These are phyloP conservation scores for Burhinus bistriatus DNA, from an alignment of 2,113 vertebrate species.

Conservation along the genomic window DNA sequence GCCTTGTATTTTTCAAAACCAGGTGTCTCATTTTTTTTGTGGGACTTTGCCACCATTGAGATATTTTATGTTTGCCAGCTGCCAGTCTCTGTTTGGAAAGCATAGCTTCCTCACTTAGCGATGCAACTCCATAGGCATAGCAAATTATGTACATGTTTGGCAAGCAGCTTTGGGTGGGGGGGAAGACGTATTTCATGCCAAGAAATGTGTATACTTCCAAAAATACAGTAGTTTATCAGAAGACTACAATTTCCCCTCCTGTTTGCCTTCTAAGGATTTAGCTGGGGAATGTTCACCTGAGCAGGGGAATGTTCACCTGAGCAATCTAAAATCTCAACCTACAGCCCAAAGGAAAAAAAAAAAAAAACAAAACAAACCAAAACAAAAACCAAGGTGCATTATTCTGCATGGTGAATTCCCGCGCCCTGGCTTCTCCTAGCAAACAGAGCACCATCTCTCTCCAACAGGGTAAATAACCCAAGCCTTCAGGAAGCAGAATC, in stretches of 20 bases:
- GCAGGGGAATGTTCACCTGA: conserved; percentile 22
- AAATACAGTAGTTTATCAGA: conserved; percentile 2
- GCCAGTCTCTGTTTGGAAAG: conserved; percentile 53
- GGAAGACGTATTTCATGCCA: not conserved
- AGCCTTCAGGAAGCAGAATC: not conserved
- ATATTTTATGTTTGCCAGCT: conserved; percentile 57
- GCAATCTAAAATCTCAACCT: not conserved
- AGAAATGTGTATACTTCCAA: not conserved
- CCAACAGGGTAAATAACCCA: not conserved
- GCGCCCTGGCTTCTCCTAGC: not conserved
- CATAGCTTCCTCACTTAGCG: conserved; percentile 45
- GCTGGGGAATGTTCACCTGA: conserved; percentile 25
- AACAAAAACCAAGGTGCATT: not conserved
- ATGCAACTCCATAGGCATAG: conserved; percentile 60
- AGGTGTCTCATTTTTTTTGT: not conserved
- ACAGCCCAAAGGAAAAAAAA: not conserved
- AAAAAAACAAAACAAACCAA: not conserved
- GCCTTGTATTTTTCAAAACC: conserved; percentile 11
- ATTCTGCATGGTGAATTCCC: not conserved
- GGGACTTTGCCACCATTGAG: not conserved
- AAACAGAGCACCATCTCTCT: not conserved
- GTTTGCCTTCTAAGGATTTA: not conserved
- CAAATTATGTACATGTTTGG: conserved; percentile 38
- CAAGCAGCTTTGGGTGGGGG: not conserved
- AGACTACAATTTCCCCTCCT: not conserved